phyloP scores from a whole-genome alignment of 2,113 vertebrate species.

The Crotalus tigris region DNA sequence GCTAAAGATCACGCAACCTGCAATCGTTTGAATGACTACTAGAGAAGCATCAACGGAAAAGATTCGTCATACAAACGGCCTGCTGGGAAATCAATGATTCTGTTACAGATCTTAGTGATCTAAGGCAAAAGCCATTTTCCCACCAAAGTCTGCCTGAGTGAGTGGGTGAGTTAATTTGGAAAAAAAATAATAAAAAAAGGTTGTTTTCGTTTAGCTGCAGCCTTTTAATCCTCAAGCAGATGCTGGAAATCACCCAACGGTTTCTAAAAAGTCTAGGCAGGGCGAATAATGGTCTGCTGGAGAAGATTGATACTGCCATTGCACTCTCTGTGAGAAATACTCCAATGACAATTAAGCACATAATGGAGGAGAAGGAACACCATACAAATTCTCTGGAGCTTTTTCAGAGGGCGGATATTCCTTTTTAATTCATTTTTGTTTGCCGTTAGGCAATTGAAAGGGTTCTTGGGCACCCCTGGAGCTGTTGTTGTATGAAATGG shows the following conservation, averaged over 20 bases:
- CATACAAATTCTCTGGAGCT: background rate
- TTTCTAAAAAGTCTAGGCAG: background rate
- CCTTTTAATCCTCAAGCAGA: background rate
- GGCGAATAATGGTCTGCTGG: background rate
- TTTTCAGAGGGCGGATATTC: background rate
- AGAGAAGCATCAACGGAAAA: background rate
- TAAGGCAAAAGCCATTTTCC: background rate
- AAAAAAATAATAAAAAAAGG: background rate
- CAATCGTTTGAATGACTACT: background rate
- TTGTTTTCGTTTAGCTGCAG: background rate
- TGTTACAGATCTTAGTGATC: too few species aligned
- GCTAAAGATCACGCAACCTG: too few species aligned
- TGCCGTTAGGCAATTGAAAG: accelerated
- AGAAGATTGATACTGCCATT: background rate
- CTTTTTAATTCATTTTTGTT: background rate
- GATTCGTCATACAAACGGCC: background rate
- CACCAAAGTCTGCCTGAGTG: background rate
- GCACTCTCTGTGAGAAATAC: background rate
- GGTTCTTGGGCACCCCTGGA: background rate
- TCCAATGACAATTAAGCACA: background rate
- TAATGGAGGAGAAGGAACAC: background rate
- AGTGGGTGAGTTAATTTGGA: background rate
- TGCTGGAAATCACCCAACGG: background rate
- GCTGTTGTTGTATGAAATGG: background rate
- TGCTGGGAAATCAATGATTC: background rate